Base-by-base conservation (phyloP, 30 jellyfish, hydroid and myxozoan species). In the Aurelia coerulea region DNA sequence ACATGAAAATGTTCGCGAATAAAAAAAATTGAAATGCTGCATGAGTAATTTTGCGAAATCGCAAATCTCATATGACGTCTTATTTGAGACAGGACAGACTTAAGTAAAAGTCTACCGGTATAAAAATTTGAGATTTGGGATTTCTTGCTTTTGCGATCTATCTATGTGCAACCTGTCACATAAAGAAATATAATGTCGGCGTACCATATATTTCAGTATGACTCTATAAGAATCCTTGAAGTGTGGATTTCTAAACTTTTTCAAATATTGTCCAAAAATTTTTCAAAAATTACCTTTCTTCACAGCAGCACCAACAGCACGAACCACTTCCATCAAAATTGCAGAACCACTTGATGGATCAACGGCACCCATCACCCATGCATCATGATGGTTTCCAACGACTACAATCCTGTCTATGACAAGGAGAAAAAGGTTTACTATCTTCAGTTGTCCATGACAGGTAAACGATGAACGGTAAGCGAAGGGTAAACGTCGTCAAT, bases 301-400 rank as follows among this genome's bases (percentile, higher is more conserved):
- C 71, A 79, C 71, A 49, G 91, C 92, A 11, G 17, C 81, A 35
- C 93, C 92, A 39, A 91, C 79, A 34, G 91, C 74, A 41, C 97
- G 65, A 7, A 76, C 90, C 13, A 91, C 75, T 63, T 91, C 97
- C 91, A 80, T 70, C 41, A 91, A 50, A 7, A 72, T 66, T 7
- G 97, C 86, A 2, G 97, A 58, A 16, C 96, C 97, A 78, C 97
- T 91, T 68, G 89, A 18, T 0, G 97, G 97, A 65, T 91, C 97
- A 16, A 80, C 88, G 5, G 96, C 97, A 10, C 97, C 97, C 86
- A 80, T 84, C 56, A 91, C 97, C 97, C 97, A 91, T 1, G 97
- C 97, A 71, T 91, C 97, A 42, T 83, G 93, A 62, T 91, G 97
- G 63, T 77, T 85, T 10, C 97, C 97, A 79, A 91, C 35, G 58